phyloP scores from a whole-genome alignment of 2,888 invertebrate genomes.

The Pherbina coryleti region DNA sequence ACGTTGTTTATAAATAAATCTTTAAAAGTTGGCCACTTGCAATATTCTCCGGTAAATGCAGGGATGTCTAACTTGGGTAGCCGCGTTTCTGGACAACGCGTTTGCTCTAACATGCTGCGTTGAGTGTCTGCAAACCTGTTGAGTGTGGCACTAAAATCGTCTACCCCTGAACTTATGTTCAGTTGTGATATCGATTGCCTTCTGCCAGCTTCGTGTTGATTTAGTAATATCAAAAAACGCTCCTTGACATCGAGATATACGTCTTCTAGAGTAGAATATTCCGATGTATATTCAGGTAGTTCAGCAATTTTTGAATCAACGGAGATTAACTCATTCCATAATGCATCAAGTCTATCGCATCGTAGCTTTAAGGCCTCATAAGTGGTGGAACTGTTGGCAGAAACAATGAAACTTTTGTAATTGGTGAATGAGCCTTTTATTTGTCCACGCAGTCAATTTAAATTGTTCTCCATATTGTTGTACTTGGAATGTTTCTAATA shows the following conservation, averaged over 20 bases:
- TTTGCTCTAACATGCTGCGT: background rate
- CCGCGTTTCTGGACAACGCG: background rate
- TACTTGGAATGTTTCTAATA: too few relatives aligned
- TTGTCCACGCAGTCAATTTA: background rate
- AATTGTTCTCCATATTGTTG: too few relatives aligned
- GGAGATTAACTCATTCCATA: slow-evolving; percentile 1
- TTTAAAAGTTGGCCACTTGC: background rate
- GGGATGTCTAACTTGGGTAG: background rate
- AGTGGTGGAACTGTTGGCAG: background rate
- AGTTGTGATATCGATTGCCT: background rate
- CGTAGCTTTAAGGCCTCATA: slow-evolving; percentile 1
- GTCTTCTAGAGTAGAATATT: slow-evolving; percentile 11
- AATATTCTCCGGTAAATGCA: background rate
- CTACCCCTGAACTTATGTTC: slow-evolving; percentile 11
- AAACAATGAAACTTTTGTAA: slow-evolving; percentile 1
- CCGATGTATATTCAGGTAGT: slow-evolving; percentile 8
- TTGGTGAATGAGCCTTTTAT: slow-evolving; percentile 12
- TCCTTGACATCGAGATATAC: slow-evolving; percentile 16
- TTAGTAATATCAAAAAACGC: background rate
- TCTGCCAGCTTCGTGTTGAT: too few relatives aligned
- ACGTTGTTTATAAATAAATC: slow-evolving; percentile 5
- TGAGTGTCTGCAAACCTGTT: slow-evolving; percentile 18
- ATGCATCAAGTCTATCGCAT: background rate
- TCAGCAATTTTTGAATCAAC: background rate
- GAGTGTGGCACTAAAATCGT: slow-evolving; percentile 8